Conservation (phyloP, 2,113 vertebrate species). For the Syrmaticus mikado region DNA sequence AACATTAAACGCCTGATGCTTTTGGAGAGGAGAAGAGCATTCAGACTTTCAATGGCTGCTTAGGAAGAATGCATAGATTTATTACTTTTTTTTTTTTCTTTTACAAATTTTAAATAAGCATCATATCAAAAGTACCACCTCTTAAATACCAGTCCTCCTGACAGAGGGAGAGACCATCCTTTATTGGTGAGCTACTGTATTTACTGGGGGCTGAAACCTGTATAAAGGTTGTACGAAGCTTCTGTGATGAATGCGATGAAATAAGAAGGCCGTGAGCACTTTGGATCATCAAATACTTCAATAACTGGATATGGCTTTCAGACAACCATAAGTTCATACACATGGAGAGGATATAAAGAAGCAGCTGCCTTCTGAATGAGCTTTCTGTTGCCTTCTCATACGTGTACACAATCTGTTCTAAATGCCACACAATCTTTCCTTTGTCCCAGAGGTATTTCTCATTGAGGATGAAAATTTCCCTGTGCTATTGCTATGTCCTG, state of each 20-base stretch:
- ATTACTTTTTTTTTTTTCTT: constrained; percentile 13
- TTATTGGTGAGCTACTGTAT: constrained; percentile 4
- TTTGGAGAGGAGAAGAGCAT: constrained; percentile 38
- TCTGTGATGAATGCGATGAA: background rate
- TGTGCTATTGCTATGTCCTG: background rate
- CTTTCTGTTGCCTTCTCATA: constrained; percentile 12
- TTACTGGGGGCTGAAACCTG: constrained; percentile 12
- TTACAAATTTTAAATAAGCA: constrained; percentile 57
- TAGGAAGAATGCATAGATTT: constrained; percentile 40
- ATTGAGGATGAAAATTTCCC: background rate
- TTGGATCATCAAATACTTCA: constrained; percentile 30
- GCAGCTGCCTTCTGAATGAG: background rate
- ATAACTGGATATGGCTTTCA: constrained; percentile 39
- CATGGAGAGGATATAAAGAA: constrained; percentile 41
- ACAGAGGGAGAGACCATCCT: constrained; percentile 3
- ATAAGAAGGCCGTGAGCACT: constrained; percentile 1
- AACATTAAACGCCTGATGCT: constrained; percentile 57
- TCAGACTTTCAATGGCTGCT: constrained; percentile 6
- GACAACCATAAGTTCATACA: constrained; percentile 28
- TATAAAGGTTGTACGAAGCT: constrained; percentile 4
- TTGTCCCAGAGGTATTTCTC: background rate
- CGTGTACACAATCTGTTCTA: background rate
- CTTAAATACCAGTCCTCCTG: constrained; percentile 57
- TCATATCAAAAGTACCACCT: constrained; percentile 42
- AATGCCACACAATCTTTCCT: background rate